These are phyloP conservation scores for Limnephilus lunatus DNA, from an alignment of 2,888 invertebrate genomes.

Conservation along the genomic window DNA sequence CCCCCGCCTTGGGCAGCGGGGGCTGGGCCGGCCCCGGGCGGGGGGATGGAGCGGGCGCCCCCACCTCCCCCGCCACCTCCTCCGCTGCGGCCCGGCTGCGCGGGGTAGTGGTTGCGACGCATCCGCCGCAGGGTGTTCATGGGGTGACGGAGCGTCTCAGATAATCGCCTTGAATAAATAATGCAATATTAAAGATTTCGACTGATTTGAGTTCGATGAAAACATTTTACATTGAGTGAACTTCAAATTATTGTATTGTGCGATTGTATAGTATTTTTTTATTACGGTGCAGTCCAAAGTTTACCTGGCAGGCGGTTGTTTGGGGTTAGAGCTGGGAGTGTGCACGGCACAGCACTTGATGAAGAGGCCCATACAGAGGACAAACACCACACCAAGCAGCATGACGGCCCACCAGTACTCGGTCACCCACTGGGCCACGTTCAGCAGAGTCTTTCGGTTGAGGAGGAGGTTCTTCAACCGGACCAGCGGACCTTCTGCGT, in stretches of 20 bases:
- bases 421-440: constrained; percentile 95
- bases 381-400: constrained; percentile 92
- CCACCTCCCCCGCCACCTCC: constrained; percentile 68
- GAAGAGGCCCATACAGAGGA: constrained; percentile 97
- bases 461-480: constrained; percentile 96
- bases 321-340: constrained; percentile 99
- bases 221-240: background rate
- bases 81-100: constrained; percentile 67
- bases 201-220: background rate
- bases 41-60: constrained; percentile 60
- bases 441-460: constrained; percentile 91
- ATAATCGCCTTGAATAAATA: constrained; percentile 80
- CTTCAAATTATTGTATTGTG: too few relatives aligned
- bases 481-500: constrained; percentile 98
- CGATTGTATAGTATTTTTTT: too few relatives aligned
- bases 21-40: constrained; percentile 24
- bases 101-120: constrained; percentile 72
- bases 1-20: constrained; percentile 50
- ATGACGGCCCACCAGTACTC: constrained; percentile 98
- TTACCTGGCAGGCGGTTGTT: constrained; percentile 93
- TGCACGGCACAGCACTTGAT: constrained; percentile 99
- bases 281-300: background rate
- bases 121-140: constrained; percentile 94
- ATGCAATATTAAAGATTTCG: background rate
- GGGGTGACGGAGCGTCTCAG: constrained; percentile 92